Percentiles rank a stretch among this genome's conserved stretches.
These are phyloP conservation scores for Hofmannophila pseudospretella DNA, from an alignment of 2,888 invertebrate genomes.

Conservation along the genomic window DNA sequence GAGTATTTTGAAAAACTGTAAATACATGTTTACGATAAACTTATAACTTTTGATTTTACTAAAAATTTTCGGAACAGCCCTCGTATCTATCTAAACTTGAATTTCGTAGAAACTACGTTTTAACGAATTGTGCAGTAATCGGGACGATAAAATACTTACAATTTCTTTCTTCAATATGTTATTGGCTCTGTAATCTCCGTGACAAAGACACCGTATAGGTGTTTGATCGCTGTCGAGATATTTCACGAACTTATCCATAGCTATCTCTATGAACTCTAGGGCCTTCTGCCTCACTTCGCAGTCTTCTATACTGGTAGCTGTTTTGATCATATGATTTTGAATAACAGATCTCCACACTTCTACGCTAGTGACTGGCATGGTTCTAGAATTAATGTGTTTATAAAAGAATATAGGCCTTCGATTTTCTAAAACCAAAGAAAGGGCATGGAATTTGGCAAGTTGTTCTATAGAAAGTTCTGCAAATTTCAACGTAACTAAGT, in stretches of 20 bases:
- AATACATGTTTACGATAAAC: too few species aligned
- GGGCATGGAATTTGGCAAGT: constrained; percentile 35
- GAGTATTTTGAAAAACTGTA: too few species aligned
- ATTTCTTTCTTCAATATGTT: constrained; percentile 42
- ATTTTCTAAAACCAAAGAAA: constrained; percentile 30
- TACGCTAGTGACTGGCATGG: background rate
- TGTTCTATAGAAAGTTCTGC: constrained; percentile 26
- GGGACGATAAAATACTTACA: too few species aligned
- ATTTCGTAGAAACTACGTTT: too few species aligned
- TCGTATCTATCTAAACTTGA: too few species aligned
- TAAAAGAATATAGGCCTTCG: constrained; percentile 24
- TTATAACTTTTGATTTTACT: too few species aligned
- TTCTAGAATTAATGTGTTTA: constrained; percentile 15
- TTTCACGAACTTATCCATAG: constrained; percentile 18
- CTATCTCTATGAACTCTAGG: constrained; percentile 9
- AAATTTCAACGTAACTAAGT: constrained; percentile 24
- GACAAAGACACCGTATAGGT: constrained; percentile 31
- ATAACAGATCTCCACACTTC: background rate
- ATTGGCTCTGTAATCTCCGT: constrained; percentile 52
- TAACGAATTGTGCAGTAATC: too few species aligned
- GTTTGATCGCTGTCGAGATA: constrained; percentile 4
- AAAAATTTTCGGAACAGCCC: too few species aligned
- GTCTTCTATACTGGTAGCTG: background rate
- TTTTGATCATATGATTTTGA: background rate
- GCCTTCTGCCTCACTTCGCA: constrained; percentile 14